phyloP scores from a whole-genome alignment of 2,888 invertebrate species.

The Ormia ochracea region DNA sequence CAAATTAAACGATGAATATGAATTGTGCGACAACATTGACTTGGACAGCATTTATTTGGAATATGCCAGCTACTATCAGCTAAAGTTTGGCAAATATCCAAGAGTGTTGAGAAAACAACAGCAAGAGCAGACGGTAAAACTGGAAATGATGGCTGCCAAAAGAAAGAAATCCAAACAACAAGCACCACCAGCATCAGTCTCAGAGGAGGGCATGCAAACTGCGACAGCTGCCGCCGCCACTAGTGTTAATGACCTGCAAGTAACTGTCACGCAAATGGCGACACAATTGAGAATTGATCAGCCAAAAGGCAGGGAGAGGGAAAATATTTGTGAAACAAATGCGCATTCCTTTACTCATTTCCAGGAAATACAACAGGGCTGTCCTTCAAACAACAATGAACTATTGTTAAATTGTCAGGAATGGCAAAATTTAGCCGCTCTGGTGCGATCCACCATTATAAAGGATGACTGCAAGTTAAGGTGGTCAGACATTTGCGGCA shows the following conservation, averaged over 20 bases:
- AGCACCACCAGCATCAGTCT: slow-evolving; percentile 35
- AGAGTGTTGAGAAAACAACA: slow-evolving; percentile 82
- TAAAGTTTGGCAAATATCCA: slow-evolving; percentile 91
- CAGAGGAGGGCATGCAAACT: slow-evolving; percentile 36
- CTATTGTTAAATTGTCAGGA: slow-evolving; percentile 67
- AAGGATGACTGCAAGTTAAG: slow-evolving; percentile 80
- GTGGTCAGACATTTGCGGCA: slow-evolving; percentile 90
- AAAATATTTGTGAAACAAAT: slow-evolving; percentile 4
- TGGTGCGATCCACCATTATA: slow-evolving; percentile 77
- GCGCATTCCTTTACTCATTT: slow-evolving; percentile 40
- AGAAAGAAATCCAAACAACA: slow-evolving; percentile 48
- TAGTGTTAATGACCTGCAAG: slow-evolving; percentile 64
- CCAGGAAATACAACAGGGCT: slow-evolving; percentile 70
- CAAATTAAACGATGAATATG: slow-evolving; percentile 81
- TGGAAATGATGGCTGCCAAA: slow-evolving; percentile 64
- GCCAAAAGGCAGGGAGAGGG: neutral
- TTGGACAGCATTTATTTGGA: slow-evolving; percentile 92
- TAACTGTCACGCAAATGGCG: slow-evolving; percentile 69
- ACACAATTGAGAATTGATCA: slow-evolving; percentile 31
- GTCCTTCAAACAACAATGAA: slow-evolving; percentile 65
- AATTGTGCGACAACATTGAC: slow-evolving; percentile 94
- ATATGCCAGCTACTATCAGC: slow-evolving; percentile 89
- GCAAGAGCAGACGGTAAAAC: slow-evolving; percentile 66
- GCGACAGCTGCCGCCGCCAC: neutral
- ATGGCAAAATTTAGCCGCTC: slow-evolving; percentile 72